phyloP scores from a whole-genome alignment of 2,113 vertebrate species.

The Promerops cafer region DNA sequence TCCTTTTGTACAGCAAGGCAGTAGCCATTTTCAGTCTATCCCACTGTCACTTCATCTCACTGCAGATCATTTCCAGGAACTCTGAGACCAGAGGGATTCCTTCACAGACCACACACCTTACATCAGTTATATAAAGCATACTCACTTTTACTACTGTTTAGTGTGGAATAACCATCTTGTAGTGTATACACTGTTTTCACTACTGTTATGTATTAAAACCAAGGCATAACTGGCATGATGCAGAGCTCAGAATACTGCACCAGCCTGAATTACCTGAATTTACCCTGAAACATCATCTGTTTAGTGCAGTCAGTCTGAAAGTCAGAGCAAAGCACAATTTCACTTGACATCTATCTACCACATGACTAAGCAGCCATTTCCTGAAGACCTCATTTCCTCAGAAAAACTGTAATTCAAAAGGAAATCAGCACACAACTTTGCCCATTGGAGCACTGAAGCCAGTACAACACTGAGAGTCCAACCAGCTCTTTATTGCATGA shows the following conservation, averaged over 20 bases:
- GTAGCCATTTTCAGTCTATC: background rate
- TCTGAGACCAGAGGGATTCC: background rate
- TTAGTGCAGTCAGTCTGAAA: background rate
- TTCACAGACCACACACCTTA: background rate
- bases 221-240: background rate
- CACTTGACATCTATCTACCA: background rate
- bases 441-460: background rate
- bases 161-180: background rate
- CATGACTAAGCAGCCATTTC: background rate
- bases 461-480: background rate
- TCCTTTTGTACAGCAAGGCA: background rate
- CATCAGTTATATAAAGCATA: rapidly evolving
- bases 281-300: background rate
- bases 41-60: background rate
- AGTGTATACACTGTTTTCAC: background rate
- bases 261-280: background rate
- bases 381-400: background rate
- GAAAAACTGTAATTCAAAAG: background rate
- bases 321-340: background rate
- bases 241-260: background rate
- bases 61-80: background rate
- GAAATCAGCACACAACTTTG: background rate
- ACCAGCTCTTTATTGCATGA: background rate
- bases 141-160: background rate
- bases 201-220: background rate